These are phyloP conservation scores for Rallus crepitans DNA, from an alignment of 2,797 vertebrate genomes.

Conservation along the genomic window DNA sequence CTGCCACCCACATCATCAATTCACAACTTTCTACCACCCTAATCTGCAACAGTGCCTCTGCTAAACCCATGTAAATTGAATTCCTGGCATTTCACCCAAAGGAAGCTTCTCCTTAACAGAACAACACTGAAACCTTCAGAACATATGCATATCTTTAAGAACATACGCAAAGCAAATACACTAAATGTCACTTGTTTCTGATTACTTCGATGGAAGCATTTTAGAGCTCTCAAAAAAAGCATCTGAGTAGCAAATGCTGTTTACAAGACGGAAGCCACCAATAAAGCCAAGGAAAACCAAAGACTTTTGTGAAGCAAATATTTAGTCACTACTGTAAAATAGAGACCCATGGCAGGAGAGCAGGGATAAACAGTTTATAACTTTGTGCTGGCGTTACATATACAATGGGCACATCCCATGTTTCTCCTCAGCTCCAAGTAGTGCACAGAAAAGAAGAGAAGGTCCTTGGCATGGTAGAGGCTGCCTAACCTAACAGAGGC, in stretches of 20 bases:
- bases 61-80: not conserved
- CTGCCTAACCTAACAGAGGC: not conserved
- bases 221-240: not conserved
- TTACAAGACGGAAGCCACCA: not conserved
- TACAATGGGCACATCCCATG: not conserved
- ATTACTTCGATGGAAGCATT: not conserved
- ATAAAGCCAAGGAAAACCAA: not conserved
- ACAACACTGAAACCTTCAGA: not conserved
- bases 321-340: not conserved
- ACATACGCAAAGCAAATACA: not conserved
- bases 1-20: not conserved
- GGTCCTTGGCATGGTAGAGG: not conserved
- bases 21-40: not conserved
- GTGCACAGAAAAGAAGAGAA: not conserved
- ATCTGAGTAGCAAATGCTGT: not conserved
- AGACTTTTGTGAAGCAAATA: not conserved
- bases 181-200: not conserved
- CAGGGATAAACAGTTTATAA: not conserved
- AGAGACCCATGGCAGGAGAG: not conserved
- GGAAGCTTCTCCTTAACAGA: not conserved
- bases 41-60: rapidly evolving
- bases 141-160: not conserved
- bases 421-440: not conserved
- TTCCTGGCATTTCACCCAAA: not conserved
- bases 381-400: not conserved